Evolutionary conservation across 2,888 invertebrate genomes (phyloP), one percentile per base, ranked within the genome.

Genomic region (Hypena proboscidalis): DNA sequence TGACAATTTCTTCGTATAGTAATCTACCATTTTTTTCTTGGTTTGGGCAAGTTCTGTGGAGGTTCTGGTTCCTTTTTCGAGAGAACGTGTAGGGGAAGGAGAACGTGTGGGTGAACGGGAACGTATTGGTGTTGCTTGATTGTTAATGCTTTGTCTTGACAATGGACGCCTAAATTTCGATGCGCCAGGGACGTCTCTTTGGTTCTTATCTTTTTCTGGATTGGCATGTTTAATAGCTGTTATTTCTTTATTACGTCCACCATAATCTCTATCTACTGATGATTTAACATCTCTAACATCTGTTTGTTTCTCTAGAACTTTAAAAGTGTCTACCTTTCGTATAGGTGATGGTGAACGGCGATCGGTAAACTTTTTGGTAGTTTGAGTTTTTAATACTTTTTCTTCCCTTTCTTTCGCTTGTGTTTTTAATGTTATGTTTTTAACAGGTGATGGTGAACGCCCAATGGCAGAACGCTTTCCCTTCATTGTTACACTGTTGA

Each of bases 21-120:
- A 67, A 3, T 84, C 79, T 3, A 83, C 70, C 13, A 85, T 58
- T 22, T 71, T 71, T 44, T 76, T 83, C 57, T 85, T 85, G 20
- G 77, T 62, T 39, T 62, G 40, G 31, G 58, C 54, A 43, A 70
- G 69, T 33, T 80, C 74, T 1, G 72, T 73, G 35, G 73, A 77
- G 0, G 61, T 67, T 33, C 73, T 77, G 0, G 61, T 67, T 33
- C 60, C 66, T 15, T 50, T 62, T 15, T 63, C 51, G 17, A 25
- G 17, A 6, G 22, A 26, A 26, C 15, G 25, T n/a, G 7, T 8
- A 10, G 17, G 15, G 21, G 23, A 9, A 6, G 6, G 17, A 6
- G 22, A 26, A 26, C 15, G 25, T n/a, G 7, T 8, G n/a, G 17
- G 15, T 21, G 23, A 9, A 6, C n/a, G n/a, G n/a, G 6, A 7